A percentile compares a stretch with the other conserved stretches of the same genome.
phyloP scores from a whole-genome alignment of 2,888 invertebrate species.

The Trissonchulus latispiculum region DNA sequence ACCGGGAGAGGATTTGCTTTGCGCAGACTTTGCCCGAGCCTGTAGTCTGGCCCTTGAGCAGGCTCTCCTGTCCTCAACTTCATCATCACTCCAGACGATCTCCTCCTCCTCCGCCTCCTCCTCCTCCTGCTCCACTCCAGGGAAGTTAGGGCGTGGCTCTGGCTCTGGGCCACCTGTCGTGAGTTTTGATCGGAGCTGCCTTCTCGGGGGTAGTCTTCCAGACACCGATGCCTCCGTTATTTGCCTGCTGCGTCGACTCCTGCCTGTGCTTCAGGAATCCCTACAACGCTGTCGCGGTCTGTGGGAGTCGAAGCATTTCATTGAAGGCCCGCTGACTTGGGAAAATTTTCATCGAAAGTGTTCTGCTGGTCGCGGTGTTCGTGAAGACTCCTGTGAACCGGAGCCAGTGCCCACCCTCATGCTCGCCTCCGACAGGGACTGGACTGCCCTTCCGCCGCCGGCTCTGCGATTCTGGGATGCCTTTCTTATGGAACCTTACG shows the following conservation, averaged over 20 bases:
- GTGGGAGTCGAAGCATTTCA: constrained; percentile 83
- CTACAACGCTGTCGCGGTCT: constrained; percentile 68
- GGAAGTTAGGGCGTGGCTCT: background rate
- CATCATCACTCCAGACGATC: too few relatives aligned
- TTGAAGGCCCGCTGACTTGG: constrained; percentile 95
- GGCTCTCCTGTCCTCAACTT: background rate
- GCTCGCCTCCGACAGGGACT: constrained; percentile 45
- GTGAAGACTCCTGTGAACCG: constrained; percentile 45
- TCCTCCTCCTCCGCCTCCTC: background rate
- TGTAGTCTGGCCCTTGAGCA: background rate
- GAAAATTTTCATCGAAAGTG: constrained; percentile 74
- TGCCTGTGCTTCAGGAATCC: constrained; percentile 85
- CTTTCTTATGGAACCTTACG: constrained; percentile 88
- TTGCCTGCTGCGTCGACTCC: constrained; percentile 51
- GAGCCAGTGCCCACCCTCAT: constrained; percentile 50
- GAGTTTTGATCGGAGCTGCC: background rate
- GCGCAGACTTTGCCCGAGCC: background rate
- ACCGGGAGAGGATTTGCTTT: background rate
- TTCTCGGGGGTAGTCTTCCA: background rate
- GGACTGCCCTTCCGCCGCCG: constrained; percentile 43
- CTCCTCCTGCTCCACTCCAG: background rate
- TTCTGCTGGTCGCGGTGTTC: background rate
- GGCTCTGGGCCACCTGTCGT: background rate
- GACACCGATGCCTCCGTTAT: background rate
- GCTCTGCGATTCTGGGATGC: constrained; percentile 58